Base-by-base conservation (phyloP, 2,797 vertebrate species). In the Fistularia commersonii region DNA sequence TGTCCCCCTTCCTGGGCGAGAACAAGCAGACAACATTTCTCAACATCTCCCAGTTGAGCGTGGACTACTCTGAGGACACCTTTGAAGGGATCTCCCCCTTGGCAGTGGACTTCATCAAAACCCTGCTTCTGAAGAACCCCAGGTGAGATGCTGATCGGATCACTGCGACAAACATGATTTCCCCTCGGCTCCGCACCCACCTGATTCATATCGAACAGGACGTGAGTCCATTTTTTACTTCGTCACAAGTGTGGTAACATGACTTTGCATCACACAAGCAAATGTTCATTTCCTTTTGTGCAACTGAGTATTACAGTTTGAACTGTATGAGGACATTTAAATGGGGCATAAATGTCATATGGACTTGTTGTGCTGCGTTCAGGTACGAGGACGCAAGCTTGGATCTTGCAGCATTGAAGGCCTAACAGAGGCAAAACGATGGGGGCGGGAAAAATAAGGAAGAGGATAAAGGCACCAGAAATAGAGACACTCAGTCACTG, bases 1-100 rank as follows among this genome's bases (percentile, higher is more conserved):
- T 85, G 61, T 94, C 92, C 11, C 92, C 92, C 0, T 93, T 94
- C 74, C 58, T 88, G 69, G 92, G 91, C 0, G 84, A 91, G 1
- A 59, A 83, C 48, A 92, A 92, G 38, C 92, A 93, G 76, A 80
- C 90, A 81, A 94, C 91, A 0, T 94, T 86, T 75, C 87, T 94
- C 32, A 93, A 94, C 82, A 87, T 93, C 76, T 93, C 92, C 40
- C 90, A 91, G 44, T 88, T 91, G 70, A 91, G 85, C 14, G 67
- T 92, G 0, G 88, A 92, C 69, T 94, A 92, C 70, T 86, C 90
- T 0, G 70, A 90, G 37, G 91, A 91, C 11, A 85, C 84, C 0
- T 93, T 93, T 32, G 85, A 91, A 33, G 91, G 87, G 8, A 79
- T 93, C 51, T 93, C 92, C 6, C 57, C 85, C 6, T 77, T 74